Base-by-base conservation (phyloP, 2,113 vertebrate species). In the Parus major region DNA sequence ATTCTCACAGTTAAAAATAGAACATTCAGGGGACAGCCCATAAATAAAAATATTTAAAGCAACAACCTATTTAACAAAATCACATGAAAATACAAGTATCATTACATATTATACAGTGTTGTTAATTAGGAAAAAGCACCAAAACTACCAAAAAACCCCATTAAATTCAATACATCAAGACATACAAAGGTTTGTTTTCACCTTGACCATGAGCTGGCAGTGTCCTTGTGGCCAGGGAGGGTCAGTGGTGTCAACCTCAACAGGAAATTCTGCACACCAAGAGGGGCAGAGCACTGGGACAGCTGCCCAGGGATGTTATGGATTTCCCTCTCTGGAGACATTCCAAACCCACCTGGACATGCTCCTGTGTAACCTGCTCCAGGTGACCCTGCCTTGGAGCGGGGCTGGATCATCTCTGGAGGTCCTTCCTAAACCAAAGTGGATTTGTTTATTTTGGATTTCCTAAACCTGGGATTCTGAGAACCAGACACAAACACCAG, bases 121-220 rank as follows among this genome's bases (percentile, higher is more conserved):
- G 60, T 44, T 64, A 68, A 55, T 28, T 52, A 20, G 49, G 24
- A 5, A 79, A 89, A 91, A 64, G 5, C 24, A 81, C 9, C 19
- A 59, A 93, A 72, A 10, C 2, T 6, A 60, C 19, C 9, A 11
- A 33, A 68, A 27, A 1, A 0, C 0, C 29, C 7, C 33, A 19
- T 33, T 7, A 76, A 75, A 68, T 76, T 83, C 42, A 31, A 11
- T 8, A 47, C 9, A 46, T 42, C 31, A 73, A 12, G 19, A 42
- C 14, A 17, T 33, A 39, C 9, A 39, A 39, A 46, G 33, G 19
- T 23, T n/a, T 24, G 28, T 11, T 66, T 39, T 46, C 10, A 8
- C 20, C 23, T 52, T 46, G 46, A 16, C 19, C 33, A 31, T 18
- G 44, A 86, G 53, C 63, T 68, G 44, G 53, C 36, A 33, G 25